Base-by-base conservation (phyloP, 2,113 vertebrate genomes). In the Gila orcuttii region DNA sequence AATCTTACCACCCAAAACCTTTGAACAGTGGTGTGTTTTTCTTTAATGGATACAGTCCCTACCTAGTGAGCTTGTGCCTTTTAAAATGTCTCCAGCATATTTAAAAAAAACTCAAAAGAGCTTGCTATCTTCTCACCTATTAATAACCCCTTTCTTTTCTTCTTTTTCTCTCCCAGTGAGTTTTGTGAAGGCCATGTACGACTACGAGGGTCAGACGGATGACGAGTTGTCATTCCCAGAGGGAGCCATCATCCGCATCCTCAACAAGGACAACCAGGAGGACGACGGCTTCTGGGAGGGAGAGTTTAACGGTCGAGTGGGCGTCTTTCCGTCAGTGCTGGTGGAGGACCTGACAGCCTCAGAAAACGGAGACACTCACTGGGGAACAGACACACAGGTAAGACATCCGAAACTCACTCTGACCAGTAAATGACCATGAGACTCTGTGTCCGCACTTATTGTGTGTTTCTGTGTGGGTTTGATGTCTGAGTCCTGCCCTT, bases 211-310 rank as follows among this genome's bases (percentile, higher is more conserved):
- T 82, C 98, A 99, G 94, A 98, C 98, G 0, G 97, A 96, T 0
- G 98, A 99, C 0, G 98, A 99, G 88, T 94, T 99, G 33, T 97
- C 98, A 69, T 99, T 99, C 90, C 95, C 95, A 0, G 98, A 99
- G 89, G 98, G 98, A 76, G 97, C 98, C 0, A 96, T 99, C 90
- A 98, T 99, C 88, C 97, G 97, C 31, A 97, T 99, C 90, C 85
- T 99, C 90, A 98, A 96, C 94, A 98, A 98, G 78, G 96, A 99
- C 87, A 98, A 97, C 83, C 98, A 99, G 89, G 98, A 97, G 0
- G 98, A 99, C 0, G 98, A 99, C 21, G 98, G 98, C 21, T 99
- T 99, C 92, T 99, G 98, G 98, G 97, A 99, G 90, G 98, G 98
- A 1, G 98, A 99, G 87, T 97, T 99, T 91, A 98, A 94, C 0